Evolutionary conservation across 2,888 invertebrate genomes (phyloP), one percentile per base, ranked within the genome.

Genomic region (Heliconius sara): DNA sequence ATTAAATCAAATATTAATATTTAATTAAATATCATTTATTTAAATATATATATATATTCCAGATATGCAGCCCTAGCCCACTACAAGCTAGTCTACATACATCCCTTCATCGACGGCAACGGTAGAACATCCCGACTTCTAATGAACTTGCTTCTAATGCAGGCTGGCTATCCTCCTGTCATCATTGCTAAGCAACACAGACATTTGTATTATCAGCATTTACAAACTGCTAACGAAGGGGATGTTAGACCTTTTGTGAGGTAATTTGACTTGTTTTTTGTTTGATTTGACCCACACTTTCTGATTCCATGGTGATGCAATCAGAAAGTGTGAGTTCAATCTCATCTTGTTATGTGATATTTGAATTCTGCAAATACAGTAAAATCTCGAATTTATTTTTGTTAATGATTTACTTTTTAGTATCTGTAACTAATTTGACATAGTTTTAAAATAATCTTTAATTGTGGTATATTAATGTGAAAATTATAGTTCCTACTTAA

Each of bases 101-200:
- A 99, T 95, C 99, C 99, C 0, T 99, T 99, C 93, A 96, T 97
- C 4, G 99, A 99, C 91, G 99, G 99, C 73, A 99, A 99, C 89
- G 99, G 99, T 0, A 96, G 99, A 87, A 99, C 99, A 0, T 98
- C 99, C 22, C 96, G 99, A 47, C 95, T 99, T 39, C 96, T 99
- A 3, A 99, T 99, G 99, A 99, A 99, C 93, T 96, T 99, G 85
- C 97, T 99, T 83, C 96, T 99, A 57, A 98, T 99, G 98, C 98
- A 97, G 91, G 98, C 98, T 1, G 99, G 99, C 0, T 99, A 98
- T 93, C 99, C 99, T 0, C 99, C 99, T 0, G 98, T 99, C 22
- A 99, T 99, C 84, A 97, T 99, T 83, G 97, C 97, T 78, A 99
- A 99, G 89, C 98, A 98, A 85, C 97, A 98, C 88, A 95, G 97